These are phyloP conservation scores for Hydrophis major DNA, from an alignment of 2,797 vertebrate species.

Conservation along the genomic window DNA sequence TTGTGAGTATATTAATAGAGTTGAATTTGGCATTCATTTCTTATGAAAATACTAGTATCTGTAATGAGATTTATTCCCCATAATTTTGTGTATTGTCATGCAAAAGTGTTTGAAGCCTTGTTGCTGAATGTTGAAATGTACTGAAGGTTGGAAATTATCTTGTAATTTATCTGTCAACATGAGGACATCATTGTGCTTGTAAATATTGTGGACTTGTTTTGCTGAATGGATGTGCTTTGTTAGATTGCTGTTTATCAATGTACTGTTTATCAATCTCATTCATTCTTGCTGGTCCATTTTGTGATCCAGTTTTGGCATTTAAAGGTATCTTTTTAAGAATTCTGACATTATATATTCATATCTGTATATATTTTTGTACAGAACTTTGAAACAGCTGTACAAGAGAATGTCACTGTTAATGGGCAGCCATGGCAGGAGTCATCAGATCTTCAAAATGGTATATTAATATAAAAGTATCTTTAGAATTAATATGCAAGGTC, in stretches of 20 bases:
- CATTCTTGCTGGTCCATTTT: not conserved
- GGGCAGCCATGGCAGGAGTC: constrained; percentile 82
- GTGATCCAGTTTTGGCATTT: not conserved
- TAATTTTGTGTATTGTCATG: not conserved
- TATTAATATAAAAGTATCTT: constrained; percentile 13
- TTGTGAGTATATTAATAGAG: not conserved
- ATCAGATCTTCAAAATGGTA: constrained; percentile 64
- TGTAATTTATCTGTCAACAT: not conserved
- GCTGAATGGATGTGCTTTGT: not conserved
- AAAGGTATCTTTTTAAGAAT: not conserved
- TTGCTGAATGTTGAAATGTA: not conserved
- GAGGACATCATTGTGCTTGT: not conserved
- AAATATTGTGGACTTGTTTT: not conserved
- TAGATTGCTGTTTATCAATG: not conserved
- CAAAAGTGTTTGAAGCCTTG: not conserved
- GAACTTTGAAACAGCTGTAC: constrained; percentile 84
- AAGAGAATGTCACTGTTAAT: constrained; percentile 82
- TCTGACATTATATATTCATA: not conserved
- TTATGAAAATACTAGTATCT: not conserved
- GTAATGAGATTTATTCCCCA: not conserved
- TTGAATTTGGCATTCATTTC: not conserved
- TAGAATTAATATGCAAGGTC: not conserved
- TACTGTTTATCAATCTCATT: not conserved
- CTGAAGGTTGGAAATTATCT: not conserved
- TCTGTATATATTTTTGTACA: constrained; percentile 61